phyloP scores from a whole-genome alignment of 1,140 invertebrate genomes.

The Phortica variegata region DNA sequence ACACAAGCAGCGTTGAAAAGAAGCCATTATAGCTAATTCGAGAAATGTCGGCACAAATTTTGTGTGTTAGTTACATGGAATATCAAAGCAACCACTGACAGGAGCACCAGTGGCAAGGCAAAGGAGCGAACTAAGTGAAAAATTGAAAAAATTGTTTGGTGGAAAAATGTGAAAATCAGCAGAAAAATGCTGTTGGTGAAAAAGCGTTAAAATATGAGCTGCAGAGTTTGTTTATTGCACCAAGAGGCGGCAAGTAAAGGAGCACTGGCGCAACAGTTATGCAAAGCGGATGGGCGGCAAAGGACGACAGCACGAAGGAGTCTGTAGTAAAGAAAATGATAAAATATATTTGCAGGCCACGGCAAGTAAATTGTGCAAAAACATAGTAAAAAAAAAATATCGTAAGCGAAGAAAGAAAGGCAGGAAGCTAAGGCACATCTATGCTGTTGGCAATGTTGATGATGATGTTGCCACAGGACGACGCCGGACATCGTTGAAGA shows the following conservation, averaged over 20 bases:
- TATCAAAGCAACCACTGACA: slow-evolving; percentile 31
- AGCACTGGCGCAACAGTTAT: slow-evolving; percentile 36
- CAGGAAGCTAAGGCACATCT: no score
- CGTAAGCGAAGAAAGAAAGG: no score
- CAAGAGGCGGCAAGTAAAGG: no score
- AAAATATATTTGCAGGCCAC: slow-evolving; percentile 43
- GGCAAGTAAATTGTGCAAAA: slow-evolving; percentile 42
- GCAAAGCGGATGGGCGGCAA: neutral
- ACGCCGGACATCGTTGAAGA: slow-evolving; percentile 18
- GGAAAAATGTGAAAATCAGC: slow-evolving; percentile 18
- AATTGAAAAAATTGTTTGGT: slow-evolving; percentile 21
- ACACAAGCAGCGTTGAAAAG: no score
- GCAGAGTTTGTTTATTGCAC: slow-evolving; percentile 21
- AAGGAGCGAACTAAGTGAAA: no score
- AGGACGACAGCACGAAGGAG: no score
- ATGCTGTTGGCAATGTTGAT: neutral
- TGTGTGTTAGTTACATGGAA: slow-evolving; percentile 3
- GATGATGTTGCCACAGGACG: neutral
- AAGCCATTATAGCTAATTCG: no score
- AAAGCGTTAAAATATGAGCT: slow-evolving; percentile 17
- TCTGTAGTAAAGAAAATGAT: slow-evolving; percentile 37
- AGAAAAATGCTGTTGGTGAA: slow-evolving; percentile 21
- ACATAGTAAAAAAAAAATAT: slow-evolving; percentile 43
- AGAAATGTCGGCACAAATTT: slow-evolving; percentile 3
- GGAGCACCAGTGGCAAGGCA: no score